These are phyloP conservation scores for Trematomus loennbergii DNA, from an alignment of 2,113 vertebrate genomes.

Conservation along the genomic window DNA sequence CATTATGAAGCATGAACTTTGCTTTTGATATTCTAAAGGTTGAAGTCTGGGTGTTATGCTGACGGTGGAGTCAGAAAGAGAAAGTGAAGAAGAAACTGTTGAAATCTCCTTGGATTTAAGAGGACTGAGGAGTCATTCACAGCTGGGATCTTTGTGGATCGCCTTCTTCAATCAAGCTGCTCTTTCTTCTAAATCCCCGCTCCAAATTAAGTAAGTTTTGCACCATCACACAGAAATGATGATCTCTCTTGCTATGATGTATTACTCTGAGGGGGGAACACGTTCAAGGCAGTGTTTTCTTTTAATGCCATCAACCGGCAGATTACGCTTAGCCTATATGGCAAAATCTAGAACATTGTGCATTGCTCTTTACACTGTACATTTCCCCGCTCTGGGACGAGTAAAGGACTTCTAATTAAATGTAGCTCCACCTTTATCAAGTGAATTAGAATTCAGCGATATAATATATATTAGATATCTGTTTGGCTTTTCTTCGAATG, in stretches of 20 bases:
- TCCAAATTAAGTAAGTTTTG: background rate
- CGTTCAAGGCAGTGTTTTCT: too few species aligned
- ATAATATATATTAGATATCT: too few species aligned
- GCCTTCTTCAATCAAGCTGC: background rate
- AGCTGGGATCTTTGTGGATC: background rate
- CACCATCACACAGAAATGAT: background rate
- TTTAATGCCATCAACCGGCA: too few species aligned
- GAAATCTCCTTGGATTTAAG: background rate
- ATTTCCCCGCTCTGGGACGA: too few species aligned
- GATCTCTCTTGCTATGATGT: background rate
- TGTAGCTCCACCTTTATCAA: too few species aligned
- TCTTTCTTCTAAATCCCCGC: background rate
- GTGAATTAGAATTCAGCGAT: too few species aligned
- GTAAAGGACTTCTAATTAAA: too few species aligned
- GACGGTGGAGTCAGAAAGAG: background rate
- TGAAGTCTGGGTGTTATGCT: background rate
- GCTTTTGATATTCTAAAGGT: slow-evolving; percentile 26
- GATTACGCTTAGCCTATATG: too few species aligned
- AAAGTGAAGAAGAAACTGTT: background rate
- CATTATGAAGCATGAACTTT: background rate
- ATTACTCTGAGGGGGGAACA: too few species aligned
- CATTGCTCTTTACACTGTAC: too few species aligned
- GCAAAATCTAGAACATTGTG: too few species aligned
- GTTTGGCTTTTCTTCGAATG: too few species aligned
- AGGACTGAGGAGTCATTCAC: background rate